phyloP scores from a whole-genome alignment of 2,888 invertebrate species.

The Terebella lapidaria region DNA sequence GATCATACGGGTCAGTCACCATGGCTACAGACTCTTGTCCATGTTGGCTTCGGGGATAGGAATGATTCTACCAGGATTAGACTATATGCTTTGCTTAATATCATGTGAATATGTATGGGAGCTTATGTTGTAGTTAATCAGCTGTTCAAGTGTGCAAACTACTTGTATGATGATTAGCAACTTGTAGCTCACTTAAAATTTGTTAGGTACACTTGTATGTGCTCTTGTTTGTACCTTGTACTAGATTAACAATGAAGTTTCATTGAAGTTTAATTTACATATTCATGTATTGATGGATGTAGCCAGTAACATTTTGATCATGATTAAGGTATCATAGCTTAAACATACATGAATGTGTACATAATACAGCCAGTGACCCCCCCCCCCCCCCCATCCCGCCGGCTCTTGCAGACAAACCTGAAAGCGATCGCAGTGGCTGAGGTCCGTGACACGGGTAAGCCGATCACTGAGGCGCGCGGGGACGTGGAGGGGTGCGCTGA shows the following conservation, averaged over 20 bases:
- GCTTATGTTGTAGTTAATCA: not conserved
- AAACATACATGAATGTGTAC: too few species aligned
- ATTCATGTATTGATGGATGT: not conserved
- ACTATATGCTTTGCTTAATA: too few species aligned
- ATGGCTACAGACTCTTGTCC: not conserved
- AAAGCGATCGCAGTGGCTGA: constrained; percentile 46
- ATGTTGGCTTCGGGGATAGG: too few species aligned
- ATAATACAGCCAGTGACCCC: too few species aligned
- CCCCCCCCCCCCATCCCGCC: too few species aligned
- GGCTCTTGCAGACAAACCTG: constrained; percentile 40
- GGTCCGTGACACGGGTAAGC: constrained; percentile 58
- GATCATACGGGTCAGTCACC: constrained; percentile 47
- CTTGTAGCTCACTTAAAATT: too few species aligned
- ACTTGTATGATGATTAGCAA: too few species aligned
- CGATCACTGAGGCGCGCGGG: constrained; percentile 58
- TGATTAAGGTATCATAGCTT: not conserved
- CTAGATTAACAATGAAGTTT: not conserved
- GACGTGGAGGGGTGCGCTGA: constrained; percentile 59
- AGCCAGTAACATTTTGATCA: not conserved
- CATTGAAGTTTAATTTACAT: too few species aligned
- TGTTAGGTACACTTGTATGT: too few species aligned
- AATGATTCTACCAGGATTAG: too few species aligned
- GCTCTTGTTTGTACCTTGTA: not conserved
- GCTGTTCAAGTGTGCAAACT: too few species aligned
- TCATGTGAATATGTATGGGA: too few species aligned